These are phyloP conservation scores for Drosophila merina DNA, from an alignment of 2,888 invertebrate genomes.

Conservation along the genomic window DNA sequence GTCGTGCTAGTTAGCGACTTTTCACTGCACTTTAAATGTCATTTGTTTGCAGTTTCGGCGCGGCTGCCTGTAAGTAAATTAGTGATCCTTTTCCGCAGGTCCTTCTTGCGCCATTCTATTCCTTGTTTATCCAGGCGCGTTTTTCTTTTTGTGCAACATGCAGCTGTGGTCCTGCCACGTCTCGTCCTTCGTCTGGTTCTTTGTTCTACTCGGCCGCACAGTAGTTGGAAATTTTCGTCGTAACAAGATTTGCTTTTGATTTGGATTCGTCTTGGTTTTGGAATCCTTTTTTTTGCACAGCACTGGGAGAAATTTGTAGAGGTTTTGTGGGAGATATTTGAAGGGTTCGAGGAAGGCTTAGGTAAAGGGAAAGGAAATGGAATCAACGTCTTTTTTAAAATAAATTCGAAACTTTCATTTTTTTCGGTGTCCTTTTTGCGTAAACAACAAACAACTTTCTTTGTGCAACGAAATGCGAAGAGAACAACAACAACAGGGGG, in stretches of 20 bases:
- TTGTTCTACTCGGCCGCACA: constrained; percentile 71
- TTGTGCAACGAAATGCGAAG: constrained; percentile 61
- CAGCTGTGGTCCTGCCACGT: constrained; percentile 9
- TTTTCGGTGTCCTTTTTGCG: constrained; percentile 37
- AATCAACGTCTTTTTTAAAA: too few relatives aligned
- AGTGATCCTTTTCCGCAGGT: constrained; percentile 46
- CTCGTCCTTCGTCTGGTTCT: constrained; percentile 48
- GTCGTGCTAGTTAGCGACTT: constrained; percentile 72
- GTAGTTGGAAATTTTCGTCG: constrained; percentile 65
- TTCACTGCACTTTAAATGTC: constrained; percentile 76
- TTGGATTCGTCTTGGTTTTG: constrained; percentile 20
- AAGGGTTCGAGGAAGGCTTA: too few relatives aligned
- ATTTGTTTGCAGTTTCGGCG: constrained; percentile 66
- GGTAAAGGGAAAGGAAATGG: too few relatives aligned
- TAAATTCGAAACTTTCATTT: not conserved
- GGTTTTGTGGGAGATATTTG: not conserved
- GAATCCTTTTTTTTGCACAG: not conserved
- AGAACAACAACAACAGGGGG: constrained; percentile 11
- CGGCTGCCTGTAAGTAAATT: constrained; percentile 72
- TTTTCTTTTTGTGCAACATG: constrained; percentile 65
- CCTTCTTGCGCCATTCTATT: constrained; percentile 1
- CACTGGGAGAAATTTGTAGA: not conserved
- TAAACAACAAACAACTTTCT: constrained; percentile 69
- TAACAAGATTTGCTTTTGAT: constrained; percentile 76
- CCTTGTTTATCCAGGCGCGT: constrained; percentile 64